phyloP scores from a whole-genome alignment of 1,140 invertebrate species.

The Globodera rostochiensis region DNA sequence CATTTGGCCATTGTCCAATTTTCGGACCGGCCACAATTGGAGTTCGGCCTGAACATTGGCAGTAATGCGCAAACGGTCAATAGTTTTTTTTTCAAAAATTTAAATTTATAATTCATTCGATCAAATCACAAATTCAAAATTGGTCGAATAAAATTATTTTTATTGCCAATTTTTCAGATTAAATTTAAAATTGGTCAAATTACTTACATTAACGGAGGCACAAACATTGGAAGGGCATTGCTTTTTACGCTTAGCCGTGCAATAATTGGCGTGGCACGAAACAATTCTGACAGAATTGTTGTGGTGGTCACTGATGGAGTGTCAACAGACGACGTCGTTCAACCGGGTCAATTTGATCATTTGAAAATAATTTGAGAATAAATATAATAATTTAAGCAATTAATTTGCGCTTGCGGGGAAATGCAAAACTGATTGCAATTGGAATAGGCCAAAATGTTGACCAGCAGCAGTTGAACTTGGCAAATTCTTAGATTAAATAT shows the following conservation, averaged over 20 bases:
- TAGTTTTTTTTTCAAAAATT: no score
- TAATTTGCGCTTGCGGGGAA: background rate
- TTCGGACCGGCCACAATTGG: constrained; percentile 58
- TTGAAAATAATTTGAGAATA: no score
- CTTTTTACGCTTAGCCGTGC: constrained; percentile 51
- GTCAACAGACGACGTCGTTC: constrained; percentile 62
- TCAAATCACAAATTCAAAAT: no score
- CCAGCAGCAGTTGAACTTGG: background rate
- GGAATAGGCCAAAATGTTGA: background rate
- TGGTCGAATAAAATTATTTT: background rate
- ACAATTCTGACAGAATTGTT: constrained; percentile 58
- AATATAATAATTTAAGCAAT: background rate
- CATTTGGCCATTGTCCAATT: constrained; percentile 62
- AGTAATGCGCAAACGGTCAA: constrained; percentile 16
- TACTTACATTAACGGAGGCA: constrained; percentile 57
- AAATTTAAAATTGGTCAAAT: constrained; percentile 26
- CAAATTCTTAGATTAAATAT: background rate
- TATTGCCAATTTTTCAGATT: background rate
- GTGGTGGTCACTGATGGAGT: constrained; percentile 63
- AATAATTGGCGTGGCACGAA: constrained; percentile 50
- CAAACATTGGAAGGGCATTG: constrained; percentile 62
- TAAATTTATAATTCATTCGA: no score
- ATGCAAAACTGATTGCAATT: background rate
- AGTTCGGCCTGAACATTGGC: constrained; percentile 57
- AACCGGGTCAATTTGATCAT: constrained; percentile 30